phyloP scores from a whole-genome alignment of 2,888 invertebrate species.

The Gerris lacustris region DNA sequence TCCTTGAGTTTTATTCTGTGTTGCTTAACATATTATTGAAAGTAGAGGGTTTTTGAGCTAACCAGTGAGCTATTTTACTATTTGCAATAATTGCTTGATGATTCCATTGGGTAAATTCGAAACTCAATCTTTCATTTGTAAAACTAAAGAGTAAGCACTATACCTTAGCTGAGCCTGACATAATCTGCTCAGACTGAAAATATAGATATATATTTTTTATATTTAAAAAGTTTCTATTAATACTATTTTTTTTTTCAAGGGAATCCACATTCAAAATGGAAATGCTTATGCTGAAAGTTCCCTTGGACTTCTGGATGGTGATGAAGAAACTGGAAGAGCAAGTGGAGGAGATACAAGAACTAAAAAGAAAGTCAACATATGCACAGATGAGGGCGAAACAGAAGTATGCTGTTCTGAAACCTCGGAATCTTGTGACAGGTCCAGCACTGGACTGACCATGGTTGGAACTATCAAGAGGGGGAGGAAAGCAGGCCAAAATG shows the following conservation, averaged over 20 bases:
- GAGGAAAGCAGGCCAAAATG: slow-evolving; percentile 56
- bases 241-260: neutral
- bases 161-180: too few species aligned
- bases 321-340: neutral
- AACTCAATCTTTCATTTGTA: too few species aligned
- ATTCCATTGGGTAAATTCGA: too few species aligned
- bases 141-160: too few species aligned
- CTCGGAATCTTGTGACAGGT: slow-evolving; percentile 43
- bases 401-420: slow-evolving; percentile 39
- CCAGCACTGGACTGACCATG: slow-evolving; percentile 51
- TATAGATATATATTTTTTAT: too few species aligned
- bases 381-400: slow-evolving; percentile 38
- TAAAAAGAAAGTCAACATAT: slow-evolving; percentile 52
- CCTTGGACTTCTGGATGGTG: neutral
- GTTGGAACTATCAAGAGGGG: slow-evolving; percentile 61
- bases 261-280: neutral
- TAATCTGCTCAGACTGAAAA: too few species aligned
- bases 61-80: too few species aligned
- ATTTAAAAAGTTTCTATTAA: too few species aligned
- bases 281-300: slow-evolving; percentile 11
- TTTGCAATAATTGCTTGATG: too few species aligned
- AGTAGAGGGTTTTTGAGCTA: too few species aligned
- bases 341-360: slow-evolving; percentile 32
- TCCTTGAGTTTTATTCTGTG: too few species aligned
- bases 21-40: too few species aligned